Percentiles rank a stretch among this genome's conserved stretches.
phyloP scores from a whole-genome alignment of 2,113 vertebrate genomes.

The Pholis gunnellus region DNA sequence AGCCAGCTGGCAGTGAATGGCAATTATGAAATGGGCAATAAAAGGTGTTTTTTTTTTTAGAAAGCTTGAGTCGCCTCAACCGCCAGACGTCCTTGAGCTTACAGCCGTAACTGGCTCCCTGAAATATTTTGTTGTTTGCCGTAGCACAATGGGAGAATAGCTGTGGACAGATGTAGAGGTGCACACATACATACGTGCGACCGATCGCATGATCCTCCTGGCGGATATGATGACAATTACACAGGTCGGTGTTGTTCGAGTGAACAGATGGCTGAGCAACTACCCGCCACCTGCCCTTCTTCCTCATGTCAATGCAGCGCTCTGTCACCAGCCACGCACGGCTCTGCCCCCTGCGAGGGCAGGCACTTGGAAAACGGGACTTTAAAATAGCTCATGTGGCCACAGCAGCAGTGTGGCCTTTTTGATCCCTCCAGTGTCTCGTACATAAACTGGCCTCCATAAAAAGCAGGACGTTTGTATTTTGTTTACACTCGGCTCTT shows the following conservation, averaged over 20 bases:
- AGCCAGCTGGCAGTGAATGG: not conserved
- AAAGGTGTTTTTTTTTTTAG: not conserved
- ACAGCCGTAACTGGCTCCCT: too few species aligned
- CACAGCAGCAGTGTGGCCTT: conserved; percentile 17
- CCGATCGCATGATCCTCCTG: not conserved
- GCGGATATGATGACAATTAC: conserved; percentile 8
- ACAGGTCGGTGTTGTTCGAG: conserved; percentile 35
- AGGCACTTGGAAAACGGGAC: conserved; percentile 25
- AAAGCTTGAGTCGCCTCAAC: not conserved
- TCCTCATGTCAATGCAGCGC: conserved; percentile 44
- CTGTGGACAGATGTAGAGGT: not conserved
- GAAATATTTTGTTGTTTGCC: not conserved
- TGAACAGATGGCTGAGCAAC: conserved; percentile 14
- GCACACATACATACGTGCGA: not conserved
- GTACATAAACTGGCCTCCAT: not conserved
- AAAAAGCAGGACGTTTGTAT: conserved; percentile 29
- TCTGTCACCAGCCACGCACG: conserved; percentile 43
- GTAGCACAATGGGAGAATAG: not conserved
- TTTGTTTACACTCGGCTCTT: conserved; percentile 10
- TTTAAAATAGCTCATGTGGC: conserved; percentile 59
- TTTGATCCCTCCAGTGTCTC: conserved; percentile 30
- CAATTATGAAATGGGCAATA: not conserved
- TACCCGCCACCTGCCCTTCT: conserved; percentile 10
- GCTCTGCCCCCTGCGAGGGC: conserved; percentile 12
- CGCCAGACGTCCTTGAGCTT: not conserved